Percentiles rank a stretch among this genome's conserved stretches.
These are phyloP conservation scores for Microtus richardsoni DNA, from an alignment of 2,113 vertebrate species.

Conservation along the genomic window DNA sequence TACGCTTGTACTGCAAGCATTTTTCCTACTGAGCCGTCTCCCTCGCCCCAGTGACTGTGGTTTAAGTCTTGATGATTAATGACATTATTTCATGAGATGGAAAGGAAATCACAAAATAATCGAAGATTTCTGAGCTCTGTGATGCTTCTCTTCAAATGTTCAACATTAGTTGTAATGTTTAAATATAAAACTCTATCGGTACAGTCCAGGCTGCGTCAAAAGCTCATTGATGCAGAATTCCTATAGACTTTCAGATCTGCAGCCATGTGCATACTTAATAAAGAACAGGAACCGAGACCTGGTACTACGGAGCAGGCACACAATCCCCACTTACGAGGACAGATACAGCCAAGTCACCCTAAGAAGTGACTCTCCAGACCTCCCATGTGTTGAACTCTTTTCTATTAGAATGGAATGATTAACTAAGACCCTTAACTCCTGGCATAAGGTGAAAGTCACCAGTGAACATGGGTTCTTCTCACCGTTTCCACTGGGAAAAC, in stretches of 20 bases:
- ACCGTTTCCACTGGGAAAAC: not conserved
- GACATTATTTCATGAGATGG: not conserved
- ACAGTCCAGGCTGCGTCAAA: not conserved
- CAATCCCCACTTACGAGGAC: not conserved
- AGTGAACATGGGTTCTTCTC: not conserved
- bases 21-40: not conserved
- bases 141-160: not conserved
- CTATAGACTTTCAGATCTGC: constrained; percentile 32
- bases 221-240: not conserved
- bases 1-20: not conserved
- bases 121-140: not conserved
- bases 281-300: not conserved
- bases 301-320: not conserved
- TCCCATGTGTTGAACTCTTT: not conserved
- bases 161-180: constrained; percentile 33
- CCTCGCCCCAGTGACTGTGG: not conserved
- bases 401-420: not conserved
- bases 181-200: not conserved
- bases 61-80: not conserved
- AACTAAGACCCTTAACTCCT: not conserved
- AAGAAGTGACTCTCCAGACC: not conserved
- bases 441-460: not conserved
- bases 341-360: not conserved
- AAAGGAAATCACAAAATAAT: not conserved
- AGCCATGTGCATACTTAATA: not conserved